A percentile compares a stretch with the other conserved stretches of the same genome.
Conservation (phyloP, 2,113 vertebrate species). For the Apus apus region DNA sequence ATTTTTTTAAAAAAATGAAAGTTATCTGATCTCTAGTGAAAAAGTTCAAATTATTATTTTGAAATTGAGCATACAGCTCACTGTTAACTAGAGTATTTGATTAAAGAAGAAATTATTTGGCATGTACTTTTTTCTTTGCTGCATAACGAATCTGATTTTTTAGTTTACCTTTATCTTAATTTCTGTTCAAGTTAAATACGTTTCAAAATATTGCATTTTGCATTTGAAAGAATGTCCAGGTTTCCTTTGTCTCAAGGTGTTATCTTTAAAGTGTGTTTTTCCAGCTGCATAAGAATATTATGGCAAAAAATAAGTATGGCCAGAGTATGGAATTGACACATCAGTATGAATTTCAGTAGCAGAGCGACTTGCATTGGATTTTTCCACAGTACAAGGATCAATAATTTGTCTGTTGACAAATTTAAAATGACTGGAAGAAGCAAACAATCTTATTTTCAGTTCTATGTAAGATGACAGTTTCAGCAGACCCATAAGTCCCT, state of each 20-base stretch:
- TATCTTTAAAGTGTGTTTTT: not conserved
- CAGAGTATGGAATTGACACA: not conserved
- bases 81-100: not conserved
- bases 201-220: not conserved
- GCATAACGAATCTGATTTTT: not conserved
- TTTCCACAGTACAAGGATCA: not conserved
- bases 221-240: not conserved
- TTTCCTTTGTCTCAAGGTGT: not conserved
- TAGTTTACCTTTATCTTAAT: not conserved
- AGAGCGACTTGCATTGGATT: not conserved
- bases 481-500: not conserved
- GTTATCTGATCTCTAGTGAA: not conserved
- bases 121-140: not conserved
- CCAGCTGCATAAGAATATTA: not conserved
- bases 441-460: conserved; percentile 9
- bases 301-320: not conserved
- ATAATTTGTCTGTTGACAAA: conserved; percentile 33
- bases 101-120: not conserved
- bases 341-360: conserved; percentile 15
- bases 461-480: not conserved
- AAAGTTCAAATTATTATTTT: not conserved
- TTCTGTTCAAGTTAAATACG: not conserved
- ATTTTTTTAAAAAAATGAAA: not conserved
- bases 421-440: not conserved
- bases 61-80: not conserved